These are phyloP conservation scores for Clepsis dumicolana DNA, from an alignment of 2,888 invertebrate genomes.

Conservation along the genomic window DNA sequence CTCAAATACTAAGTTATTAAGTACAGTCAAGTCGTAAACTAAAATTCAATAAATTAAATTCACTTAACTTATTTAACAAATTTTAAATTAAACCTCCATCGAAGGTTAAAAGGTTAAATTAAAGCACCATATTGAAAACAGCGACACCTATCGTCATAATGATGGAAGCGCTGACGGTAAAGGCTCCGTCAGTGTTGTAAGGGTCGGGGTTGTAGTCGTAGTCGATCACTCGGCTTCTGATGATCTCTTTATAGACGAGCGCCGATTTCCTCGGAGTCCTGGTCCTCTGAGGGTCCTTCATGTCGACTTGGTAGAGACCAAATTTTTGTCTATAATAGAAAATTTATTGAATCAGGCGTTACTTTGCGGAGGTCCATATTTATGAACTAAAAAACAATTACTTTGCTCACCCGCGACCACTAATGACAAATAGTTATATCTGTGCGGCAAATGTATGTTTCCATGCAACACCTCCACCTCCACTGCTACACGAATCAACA, in stretches of 20 bases:
- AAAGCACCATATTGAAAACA: conserved; percentile 5
- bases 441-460: too few relatives aligned
- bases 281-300: conserved; percentile 78
- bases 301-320: conserved; percentile 87
- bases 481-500: too few relatives aligned
- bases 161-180: conserved; percentile 6
- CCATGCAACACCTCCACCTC: too few relatives aligned
- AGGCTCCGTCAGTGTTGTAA: conserved; percentile 24
- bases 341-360: too few relatives aligned
- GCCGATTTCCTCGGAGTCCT: conserved; percentile 86
- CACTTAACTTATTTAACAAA: not conserved
- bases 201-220: conserved; percentile 49
- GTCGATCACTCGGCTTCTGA: conserved; percentile 59
- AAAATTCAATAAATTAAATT: not conserved
- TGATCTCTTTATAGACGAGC: conserved; percentile 72
- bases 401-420: too few relatives aligned
- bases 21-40: too few relatives aligned
- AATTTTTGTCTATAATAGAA: conserved; percentile 76
- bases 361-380: too few relatives aligned
- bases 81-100: not conserved
- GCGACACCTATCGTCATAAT: conserved; percentile 10
- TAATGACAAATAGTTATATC: too few relatives aligned
- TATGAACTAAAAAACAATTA: too few relatives aligned
- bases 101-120: conserved; percentile 4
- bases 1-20: too few relatives aligned